Conservation (phyloP, 2,113 vertebrate genomes). For the Martes martes region DNA sequence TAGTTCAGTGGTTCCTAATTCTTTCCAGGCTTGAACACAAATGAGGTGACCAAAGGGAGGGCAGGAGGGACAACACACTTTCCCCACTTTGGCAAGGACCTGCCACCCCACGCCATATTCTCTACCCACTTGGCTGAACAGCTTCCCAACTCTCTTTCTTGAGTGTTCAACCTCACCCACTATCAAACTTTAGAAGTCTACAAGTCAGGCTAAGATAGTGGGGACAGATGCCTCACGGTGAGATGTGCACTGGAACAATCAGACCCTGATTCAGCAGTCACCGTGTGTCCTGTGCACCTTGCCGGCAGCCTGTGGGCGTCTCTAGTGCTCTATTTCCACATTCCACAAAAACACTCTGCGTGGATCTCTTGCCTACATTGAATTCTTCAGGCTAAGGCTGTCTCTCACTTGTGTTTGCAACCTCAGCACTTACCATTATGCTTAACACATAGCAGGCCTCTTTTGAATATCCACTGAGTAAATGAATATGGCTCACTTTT, state of each 20-base stretch:
- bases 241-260: neutral
- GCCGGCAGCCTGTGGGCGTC: neutral
- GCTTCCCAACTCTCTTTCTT: neutral
- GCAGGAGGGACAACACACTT: neutral
- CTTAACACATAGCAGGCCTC: neutral
- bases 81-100: neutral
- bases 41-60: neutral
- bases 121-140: neutral
- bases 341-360: neutral
- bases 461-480: neutral
- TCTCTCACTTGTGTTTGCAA: neutral
- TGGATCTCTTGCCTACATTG: neutral
- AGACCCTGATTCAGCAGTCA: neutral
- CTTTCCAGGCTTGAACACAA: neutral
- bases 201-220: neutral
- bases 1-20: neutral
- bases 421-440: neutral
- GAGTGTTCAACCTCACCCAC: neutral
- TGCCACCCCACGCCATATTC: rapidly evolving
- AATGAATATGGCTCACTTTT: neutral
- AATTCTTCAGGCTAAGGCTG: neutral
- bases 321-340: neutral
- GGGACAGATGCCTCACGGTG: neutral
- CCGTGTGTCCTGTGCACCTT: neutral
- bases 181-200: neutral